Conservation (phyloP, 1,140 invertebrate species). For the Cherax destructor region DNA sequence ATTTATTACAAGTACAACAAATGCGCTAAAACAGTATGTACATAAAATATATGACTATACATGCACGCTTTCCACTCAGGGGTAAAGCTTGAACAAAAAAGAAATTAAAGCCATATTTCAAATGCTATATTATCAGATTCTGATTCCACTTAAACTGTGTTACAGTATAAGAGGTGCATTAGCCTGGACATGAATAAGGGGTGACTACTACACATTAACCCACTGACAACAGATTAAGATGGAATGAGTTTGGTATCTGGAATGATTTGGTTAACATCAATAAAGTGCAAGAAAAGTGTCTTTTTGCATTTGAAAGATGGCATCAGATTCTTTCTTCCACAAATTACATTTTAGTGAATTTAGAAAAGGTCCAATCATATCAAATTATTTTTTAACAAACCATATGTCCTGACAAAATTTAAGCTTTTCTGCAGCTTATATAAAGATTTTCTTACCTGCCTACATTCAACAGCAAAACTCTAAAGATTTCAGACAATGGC, state of each 20-base stretch:
- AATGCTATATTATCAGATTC: background rate
- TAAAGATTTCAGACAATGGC: background rate
- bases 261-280: background rate
- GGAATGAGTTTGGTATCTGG: conserved; percentile 1
- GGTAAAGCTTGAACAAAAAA: background rate
- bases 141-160: background rate
- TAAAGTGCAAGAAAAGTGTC: background rate
- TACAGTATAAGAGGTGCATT: background rate
- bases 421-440: background rate
- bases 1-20: background rate
- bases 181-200: conserved; percentile 1
- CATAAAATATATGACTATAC: conserved; percentile 3
- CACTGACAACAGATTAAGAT: background rate
- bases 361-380: background rate
- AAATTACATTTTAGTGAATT: background rate
- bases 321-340: background rate
- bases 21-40: background rate
- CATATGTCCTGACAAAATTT: background rate
- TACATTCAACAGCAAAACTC: background rate
- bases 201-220: background rate
- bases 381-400: too few species aligned
- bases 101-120: background rate
- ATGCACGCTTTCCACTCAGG: background rate
- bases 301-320: conserved; percentile 1
- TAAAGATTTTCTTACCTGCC: background rate